Base-by-base conservation (phyloP, 2,888 invertebrate species). In the Oconnorella tubifera region DNA sequence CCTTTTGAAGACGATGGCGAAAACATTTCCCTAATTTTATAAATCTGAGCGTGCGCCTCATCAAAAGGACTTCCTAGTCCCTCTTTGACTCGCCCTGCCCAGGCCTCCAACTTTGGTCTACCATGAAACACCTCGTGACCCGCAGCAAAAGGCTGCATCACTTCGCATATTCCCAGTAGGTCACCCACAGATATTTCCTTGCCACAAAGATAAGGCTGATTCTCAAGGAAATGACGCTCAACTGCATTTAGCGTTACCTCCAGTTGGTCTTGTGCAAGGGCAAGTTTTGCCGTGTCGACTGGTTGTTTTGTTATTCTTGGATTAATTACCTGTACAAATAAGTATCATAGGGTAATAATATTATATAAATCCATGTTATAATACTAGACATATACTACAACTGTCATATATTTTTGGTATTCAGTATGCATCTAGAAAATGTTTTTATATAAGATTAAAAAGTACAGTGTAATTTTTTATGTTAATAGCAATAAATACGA, bases 151-250 rank as follows among this genome's bases (percentile, higher is more conserved):
- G 78, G 69, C 71, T 80, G 79, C 71, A 74, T 74, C 40, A 80
- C 63, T 65, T 80, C 79, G 69, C 78, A 78, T 3, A 73, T 74
- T 3, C 74, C 76, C 3, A 79, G 68, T 2, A 80, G 62, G 64
- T 80, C 80, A n/a, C 78, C 78, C 1, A 79, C 72, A 1, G 77
- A 75, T 25, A 80, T 71, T 23, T 76, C 74, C 27, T 75, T 65
- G 1, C 78, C 76, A 62, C 70, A 70, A 3, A 80, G 65, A 64
- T 72, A 80, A 2, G 73, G 69, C 33, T 68, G 62, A 28, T 75
- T 74, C 31, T 72, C 74, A 23, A 80, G 73, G 66, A 75, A 80
- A 56, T 75, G 73, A 4, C 62, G 67, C 49, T 77, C 78, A 3
- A 80, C 64, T 25, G 60, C 55, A 33, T 65, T 64, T 6, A 68